These are phyloP conservation scores for Pantala flavescens DNA, from an alignment of 1,140 invertebrate species.

Conservation along the genomic window DNA sequence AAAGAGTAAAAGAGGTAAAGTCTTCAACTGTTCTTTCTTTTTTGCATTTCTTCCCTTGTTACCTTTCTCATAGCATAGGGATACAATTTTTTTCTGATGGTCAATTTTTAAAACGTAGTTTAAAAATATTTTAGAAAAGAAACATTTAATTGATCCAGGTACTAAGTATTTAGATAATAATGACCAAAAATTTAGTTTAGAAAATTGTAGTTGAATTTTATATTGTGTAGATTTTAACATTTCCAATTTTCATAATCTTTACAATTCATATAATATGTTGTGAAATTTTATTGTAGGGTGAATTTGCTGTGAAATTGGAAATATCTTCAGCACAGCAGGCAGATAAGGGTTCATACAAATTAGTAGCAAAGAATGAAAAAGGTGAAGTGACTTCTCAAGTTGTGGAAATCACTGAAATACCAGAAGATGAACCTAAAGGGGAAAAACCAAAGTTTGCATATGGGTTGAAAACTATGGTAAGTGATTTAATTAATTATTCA, in stretches of 20 bases:
- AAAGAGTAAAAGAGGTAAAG: conserved; percentile 65
- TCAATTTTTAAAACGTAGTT: too few species aligned
- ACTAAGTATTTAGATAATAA: too few species aligned
- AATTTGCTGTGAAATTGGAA: conserved; percentile 78
- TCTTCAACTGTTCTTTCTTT: too few species aligned
- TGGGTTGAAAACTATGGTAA: conserved; percentile 60
- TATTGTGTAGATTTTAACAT: too few species aligned
- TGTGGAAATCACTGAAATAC: conserved; percentile 74
- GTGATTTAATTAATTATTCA: conserved; percentile 28
- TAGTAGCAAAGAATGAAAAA: conserved; percentile 86
- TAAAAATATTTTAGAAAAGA: too few species aligned
- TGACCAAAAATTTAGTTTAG: too few species aligned
- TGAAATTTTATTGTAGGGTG: conserved; percentile 47
- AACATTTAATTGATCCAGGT: too few species aligned
- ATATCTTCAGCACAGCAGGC: conserved; percentile 63
- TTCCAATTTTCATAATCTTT: conserved; percentile 2
- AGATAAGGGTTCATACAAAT: conserved; percentile 82
- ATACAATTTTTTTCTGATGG: too few species aligned
- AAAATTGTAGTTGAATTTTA: too few species aligned
- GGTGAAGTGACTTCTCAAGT: conserved; percentile 83
- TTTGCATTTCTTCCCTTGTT: not conserved
- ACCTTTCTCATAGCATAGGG: conserved; percentile 6
- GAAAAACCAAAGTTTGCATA: conserved; percentile 46
- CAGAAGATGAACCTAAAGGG: conserved; percentile 53
- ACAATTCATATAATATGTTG: conserved; percentile 19